Evolutionary conservation across 2,797 vertebrate genomes (phyloP).

Genomic region (Zenarchopterus dispar): DNA sequence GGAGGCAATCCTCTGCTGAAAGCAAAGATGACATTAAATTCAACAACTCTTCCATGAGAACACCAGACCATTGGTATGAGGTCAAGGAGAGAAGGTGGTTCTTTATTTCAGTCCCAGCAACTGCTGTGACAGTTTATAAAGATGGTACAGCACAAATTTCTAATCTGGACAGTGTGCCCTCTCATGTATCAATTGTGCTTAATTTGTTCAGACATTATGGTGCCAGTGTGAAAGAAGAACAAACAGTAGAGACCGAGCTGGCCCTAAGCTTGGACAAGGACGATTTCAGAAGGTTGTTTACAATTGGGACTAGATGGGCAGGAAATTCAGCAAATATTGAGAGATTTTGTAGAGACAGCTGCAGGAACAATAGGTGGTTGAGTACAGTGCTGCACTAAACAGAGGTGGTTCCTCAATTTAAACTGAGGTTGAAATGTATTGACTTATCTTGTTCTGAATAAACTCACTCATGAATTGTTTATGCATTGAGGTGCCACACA

Average conservation of each 20-base stretch:
- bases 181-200: conserved; percentile 3
- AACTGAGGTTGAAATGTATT: not conserved
- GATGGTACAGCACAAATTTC: conserved; percentile 3
- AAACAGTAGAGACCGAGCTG: conserved; percentile 27
- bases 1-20: conserved; percentile 16
- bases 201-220: conserved; percentile 12
- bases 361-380: conserved; percentile 29
- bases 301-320: not conserved
- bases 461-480: no score
- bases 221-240: conserved; percentile 11
- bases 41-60: conserved; percentile 12
- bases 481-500: not conserved
- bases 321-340: conserved; percentile 22
- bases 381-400: conserved; percentile 8
- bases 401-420: no score
- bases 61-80: conserved; percentile 8
- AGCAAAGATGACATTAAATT: conserved; percentile 12
- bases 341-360: conserved; percentile 16
- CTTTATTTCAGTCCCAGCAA: conserved; percentile 11
- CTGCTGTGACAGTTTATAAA: not conserved
- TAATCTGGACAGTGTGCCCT: conserved; percentile 2
- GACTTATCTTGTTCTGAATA: not conserved
- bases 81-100: conserved; percentile 8
- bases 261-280: conserved; percentile 8
- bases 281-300: conserved; percentile 23